Conservation (phyloP, 1,140 invertebrate species). For the Oncopodura yosiiana region DNA sequence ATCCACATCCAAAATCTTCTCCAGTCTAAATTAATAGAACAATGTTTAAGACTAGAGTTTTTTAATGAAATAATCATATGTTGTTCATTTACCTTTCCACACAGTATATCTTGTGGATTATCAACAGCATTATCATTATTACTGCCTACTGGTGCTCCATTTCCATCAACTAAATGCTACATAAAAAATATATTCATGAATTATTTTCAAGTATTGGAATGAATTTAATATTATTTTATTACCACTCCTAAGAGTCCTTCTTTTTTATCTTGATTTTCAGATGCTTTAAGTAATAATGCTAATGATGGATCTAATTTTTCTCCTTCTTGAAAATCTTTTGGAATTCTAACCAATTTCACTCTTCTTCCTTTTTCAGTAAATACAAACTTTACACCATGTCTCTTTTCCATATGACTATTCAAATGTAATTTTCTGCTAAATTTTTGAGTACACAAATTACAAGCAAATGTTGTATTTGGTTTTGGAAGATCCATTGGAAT, state of each 20-base stretch:
- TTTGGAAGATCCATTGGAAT: not conserved
- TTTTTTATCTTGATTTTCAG: not conserved
- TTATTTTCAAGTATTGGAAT: not conserved
- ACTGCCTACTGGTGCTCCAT: not conserved
- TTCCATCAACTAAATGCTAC: not conserved
- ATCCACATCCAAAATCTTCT: constrained; percentile 16
- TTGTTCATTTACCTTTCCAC: not conserved
- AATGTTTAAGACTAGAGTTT: not conserved
- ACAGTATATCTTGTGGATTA: not conserved
- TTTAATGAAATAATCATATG: too few relatives aligned
- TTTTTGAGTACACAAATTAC: constrained; percentile 14
- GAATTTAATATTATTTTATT: not conserved
- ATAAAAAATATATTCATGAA: constrained; percentile 1
- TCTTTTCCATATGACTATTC: constrained; percentile 26
- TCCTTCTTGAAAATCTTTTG: constrained; percentile 20
- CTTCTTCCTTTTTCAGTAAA: constrained; percentile 29
- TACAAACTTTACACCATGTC: constrained; percentile 30
- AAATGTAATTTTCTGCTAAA: constrained; percentile 26
- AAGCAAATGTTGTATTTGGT: too few relatives aligned
- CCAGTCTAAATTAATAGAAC: not conserved
- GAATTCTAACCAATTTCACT: constrained; percentile 28
- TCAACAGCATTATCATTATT: too few relatives aligned
- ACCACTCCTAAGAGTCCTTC: constrained; percentile 14
- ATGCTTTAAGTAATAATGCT: constrained; percentile 6
- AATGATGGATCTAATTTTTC: constrained; percentile 30